Evolutionary conservation across 2,797 vertebrate species (phyloP).

Genomic region (Crocidura indochinensis): DNA sequence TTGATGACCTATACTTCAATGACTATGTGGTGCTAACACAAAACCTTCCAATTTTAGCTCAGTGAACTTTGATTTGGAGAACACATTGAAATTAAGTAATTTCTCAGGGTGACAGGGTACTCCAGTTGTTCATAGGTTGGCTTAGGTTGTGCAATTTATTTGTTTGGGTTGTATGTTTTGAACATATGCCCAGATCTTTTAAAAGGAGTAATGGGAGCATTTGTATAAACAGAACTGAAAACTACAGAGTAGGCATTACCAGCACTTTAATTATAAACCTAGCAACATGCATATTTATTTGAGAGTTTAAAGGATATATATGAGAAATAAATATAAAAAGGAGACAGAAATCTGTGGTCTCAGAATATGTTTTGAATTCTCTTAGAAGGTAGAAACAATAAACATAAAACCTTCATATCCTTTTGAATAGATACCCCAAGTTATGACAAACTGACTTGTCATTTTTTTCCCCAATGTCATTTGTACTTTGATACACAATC

Average conservation of each 20-base stretch:
- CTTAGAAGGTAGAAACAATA: conserved; percentile 7
- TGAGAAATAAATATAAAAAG: not conserved
- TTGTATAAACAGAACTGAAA: conserved; percentile 75
- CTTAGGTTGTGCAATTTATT: conserved; percentile 73
- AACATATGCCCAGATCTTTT: conserved; percentile 75
- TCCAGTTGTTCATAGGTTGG: conserved; percentile 58
- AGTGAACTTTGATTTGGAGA: conserved; percentile 54
- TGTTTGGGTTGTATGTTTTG: conserved; percentile 81
- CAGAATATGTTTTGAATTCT: not conserved
- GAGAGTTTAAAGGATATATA: conserved; percentile 53
- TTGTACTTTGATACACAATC: not conserved
- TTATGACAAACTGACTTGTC: conserved; percentile 22
- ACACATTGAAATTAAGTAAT: conserved; percentile 8
- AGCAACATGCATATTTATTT: conserved; percentile 37
- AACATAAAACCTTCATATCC: not conserved
- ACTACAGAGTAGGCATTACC: conserved; percentile 51
- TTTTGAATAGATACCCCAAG: not conserved
- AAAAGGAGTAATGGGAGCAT: conserved; percentile 73
- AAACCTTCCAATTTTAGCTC: conserved; percentile 30
- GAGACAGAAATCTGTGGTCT: not conserved
- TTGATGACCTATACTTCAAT: conserved; percentile 4
- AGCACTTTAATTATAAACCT: conserved; percentile 67
- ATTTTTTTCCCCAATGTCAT: not conserved
- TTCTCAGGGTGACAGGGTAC: conserved; percentile 49
- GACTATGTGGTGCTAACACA: conserved; percentile 19